Conservation (phyloP, 2,113 vertebrate species). For the Manacus vitellinus region DNA sequence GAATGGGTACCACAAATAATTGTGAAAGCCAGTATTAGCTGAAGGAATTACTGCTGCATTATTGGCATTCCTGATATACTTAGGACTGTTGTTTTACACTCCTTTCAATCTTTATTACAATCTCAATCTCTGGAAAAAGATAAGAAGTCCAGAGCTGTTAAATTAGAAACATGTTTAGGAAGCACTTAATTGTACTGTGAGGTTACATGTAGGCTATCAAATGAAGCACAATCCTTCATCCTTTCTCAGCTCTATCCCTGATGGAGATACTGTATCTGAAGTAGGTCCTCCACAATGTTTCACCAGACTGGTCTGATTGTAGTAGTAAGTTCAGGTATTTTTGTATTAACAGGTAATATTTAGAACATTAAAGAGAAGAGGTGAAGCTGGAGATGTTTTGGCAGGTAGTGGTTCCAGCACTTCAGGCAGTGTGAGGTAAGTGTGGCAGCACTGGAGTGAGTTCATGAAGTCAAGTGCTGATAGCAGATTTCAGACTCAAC, state of each 20-base stretch:
- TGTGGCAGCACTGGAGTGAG: not conserved
- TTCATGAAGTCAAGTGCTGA: not conserved
- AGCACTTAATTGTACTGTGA: not conserved
- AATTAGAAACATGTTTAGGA: not conserved
- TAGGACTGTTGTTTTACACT: not conserved
- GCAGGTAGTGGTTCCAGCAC: not conserved
- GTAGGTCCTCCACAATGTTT: not conserved
- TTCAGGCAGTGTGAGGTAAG: not conserved
- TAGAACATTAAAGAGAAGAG: not conserved
- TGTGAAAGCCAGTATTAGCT: slow-evolving; percentile 2
- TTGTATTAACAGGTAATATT: not conserved
- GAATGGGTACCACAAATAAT: not conserved
- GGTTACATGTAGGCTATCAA: not conserved
- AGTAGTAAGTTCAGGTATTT: not conserved
- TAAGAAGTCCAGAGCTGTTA: not conserved
- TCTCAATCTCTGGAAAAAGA: not conserved
- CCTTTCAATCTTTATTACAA: not conserved
- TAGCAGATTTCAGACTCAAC: not conserved
- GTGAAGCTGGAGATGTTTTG: not conserved
- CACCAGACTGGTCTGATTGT: not conserved
- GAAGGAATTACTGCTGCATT: not conserved
- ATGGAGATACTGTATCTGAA: not conserved
- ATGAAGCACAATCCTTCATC: not conserved
- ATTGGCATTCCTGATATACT: not conserved
- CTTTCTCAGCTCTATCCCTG: not conserved